Conservation (phyloP, 92 coral and sea anemone genomes). For the Zoanthus solanderi region DNA sequence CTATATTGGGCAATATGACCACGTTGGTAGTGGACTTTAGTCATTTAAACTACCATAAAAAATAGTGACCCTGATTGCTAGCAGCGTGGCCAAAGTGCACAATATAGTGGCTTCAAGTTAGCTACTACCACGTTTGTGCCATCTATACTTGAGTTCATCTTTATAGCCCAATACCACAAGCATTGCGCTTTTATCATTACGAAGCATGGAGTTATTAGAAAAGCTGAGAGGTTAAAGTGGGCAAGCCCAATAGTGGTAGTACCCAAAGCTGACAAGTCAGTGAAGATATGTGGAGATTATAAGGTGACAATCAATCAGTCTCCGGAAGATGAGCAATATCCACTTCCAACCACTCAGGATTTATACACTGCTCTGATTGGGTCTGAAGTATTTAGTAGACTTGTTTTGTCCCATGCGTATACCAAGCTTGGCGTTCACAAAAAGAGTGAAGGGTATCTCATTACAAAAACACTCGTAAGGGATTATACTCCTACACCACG, state of each 20-base stretch:
- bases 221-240: constrained; percentile 47
- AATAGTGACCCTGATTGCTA: no score
- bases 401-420: constrained; percentile 67
- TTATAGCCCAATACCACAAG: no score
- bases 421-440: constrained; percentile 55
- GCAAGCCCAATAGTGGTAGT: constrained; percentile 45
- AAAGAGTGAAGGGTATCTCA: constrained; percentile 40
- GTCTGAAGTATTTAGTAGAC: constrained; percentile 54
- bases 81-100: no score
- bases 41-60: no score
- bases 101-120: no score
- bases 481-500: constrained; percentile 63
- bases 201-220: not conserved
- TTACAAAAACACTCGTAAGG: constrained; percentile 56
- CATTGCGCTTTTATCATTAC: no score
- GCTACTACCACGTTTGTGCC: no score
- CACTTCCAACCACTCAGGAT: constrained; percentile 55
- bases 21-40: no score
- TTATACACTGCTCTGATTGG: constrained; percentile 56
- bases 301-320: constrained; percentile 45
- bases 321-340: constrained; percentile 46
- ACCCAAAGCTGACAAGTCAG: constrained; percentile 57
- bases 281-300: constrained; percentile 49
- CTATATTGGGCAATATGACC: no score
- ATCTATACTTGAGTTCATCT: no score